Evolutionary conservation across 2,888 invertebrate species (phyloP), one percentile per base, ranked within the genome.

Genomic region (Thysanoteuthis rhombus): DNA sequence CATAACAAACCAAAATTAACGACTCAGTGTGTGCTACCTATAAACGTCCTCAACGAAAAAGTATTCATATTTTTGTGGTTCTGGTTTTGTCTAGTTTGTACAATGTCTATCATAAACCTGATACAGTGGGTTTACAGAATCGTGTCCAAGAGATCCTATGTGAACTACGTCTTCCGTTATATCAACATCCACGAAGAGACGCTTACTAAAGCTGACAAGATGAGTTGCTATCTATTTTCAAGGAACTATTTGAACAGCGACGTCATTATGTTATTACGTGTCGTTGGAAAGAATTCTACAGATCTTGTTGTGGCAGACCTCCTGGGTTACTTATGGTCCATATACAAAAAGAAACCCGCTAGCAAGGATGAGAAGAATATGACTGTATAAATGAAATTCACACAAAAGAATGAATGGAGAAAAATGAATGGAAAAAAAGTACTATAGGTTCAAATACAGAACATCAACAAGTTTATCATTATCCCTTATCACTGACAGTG

Each of bases 41-140:
- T 96, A 93, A 96, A 96, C 94, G 94, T 96, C 36, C 96, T 96
- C 94, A 96, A 96, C 94, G 96, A 96, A 94, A 96, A 96, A 94
- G 96, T 96, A 93, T 96, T 96, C 94, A 95, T 96, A n/a, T 96
- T 96, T 93, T 94, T 96, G 40, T 96, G 96, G 96, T 96, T 96
- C 94, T 96, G 96, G 96, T 94, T 96, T 32, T 95, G 96, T 6
- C 94, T 96, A 16, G 94, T 96, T 0, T 94, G 95, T 45, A 92
- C 95, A 5, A 93, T 95, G 28, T 95, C 95, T 42, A 94, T 95
- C 12, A 93, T 95, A 42, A 95, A 95, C 16, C 38, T 93, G 10
- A 32, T 93, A 3, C 42, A 42, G 28, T 89, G 90, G 89, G 19
- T 93, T 12, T 93, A 93, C 90, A 90, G 90, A 39, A 47, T 93